Conservation (phyloP, 23 tunicate species). For the Trididemnum nubilum region DNA sequence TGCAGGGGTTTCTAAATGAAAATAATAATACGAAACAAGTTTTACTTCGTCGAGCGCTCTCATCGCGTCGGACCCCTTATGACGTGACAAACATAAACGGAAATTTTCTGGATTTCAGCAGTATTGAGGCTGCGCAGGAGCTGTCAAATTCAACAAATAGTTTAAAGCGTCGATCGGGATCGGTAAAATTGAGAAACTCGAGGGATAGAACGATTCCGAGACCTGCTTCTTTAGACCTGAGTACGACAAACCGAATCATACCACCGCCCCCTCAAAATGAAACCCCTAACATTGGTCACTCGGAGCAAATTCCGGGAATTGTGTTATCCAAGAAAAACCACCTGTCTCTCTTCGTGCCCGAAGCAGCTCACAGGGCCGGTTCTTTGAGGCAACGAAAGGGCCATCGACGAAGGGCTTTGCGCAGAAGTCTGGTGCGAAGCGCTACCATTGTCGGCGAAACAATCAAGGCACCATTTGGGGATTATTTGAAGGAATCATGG, state of each 20-base stretch:
- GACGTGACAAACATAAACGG: neutral
- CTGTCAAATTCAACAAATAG: neutral
- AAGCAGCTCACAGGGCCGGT: neutral
- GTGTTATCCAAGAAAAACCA: neutral
- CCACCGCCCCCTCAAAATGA: neutral
- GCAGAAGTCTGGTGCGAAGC: constrained; percentile 5
- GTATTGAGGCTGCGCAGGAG: neutral
- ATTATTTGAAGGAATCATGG: constrained; percentile 52
- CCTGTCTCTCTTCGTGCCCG: neutral
- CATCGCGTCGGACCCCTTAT: neutral
- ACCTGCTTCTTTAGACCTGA: constrained; percentile 14
- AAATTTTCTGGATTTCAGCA: neutral
- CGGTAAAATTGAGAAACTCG: neutral
- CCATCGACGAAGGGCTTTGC: neutral
- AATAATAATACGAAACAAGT: neutral
- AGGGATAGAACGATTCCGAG: neutral
- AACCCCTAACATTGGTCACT: no score
- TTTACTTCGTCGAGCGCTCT: constrained; percentile 6
- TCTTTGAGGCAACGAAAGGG: constrained; percentile 12
- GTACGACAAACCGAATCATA: neutral
- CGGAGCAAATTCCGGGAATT: neutral
- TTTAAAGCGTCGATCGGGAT: neutral
- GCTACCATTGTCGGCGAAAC: constrained; percentile 20
- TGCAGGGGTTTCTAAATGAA: neutral
- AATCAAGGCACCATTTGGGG: constrained; percentile 31